Evolutionary conservation across 2,888 invertebrate genomes (phyloP).

Genomic region (Stenolophus ochropezus): DNA sequence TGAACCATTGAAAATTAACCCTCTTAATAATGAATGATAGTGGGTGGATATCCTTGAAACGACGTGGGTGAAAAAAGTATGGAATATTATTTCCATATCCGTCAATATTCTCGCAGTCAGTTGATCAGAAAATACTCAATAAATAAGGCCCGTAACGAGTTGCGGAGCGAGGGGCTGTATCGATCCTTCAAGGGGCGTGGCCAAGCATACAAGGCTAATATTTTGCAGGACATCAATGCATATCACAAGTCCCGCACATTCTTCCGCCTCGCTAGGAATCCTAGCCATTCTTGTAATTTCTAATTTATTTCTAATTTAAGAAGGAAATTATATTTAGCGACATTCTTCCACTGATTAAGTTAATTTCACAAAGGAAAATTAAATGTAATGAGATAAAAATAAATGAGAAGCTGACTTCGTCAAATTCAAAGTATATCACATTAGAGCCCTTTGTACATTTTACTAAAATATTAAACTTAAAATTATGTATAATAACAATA

Average conservation of each 20-base stretch:
- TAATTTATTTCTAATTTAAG: not conserved
- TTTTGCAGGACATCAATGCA: not conserved
- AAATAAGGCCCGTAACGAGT: not conserved
- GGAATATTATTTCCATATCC: slow-evolving; percentile 5
- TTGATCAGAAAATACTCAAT: slow-evolving; percentile 13
- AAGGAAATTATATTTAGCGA: not conserved
- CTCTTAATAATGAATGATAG: not conserved
- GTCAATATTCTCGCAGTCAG: not conserved
- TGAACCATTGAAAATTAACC: not conserved
- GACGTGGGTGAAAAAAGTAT: not conserved
- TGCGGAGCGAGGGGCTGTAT: not conserved
- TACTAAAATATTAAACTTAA: too few relatives aligned
- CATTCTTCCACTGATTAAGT: not conserved
- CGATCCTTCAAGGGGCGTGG: slow-evolving; percentile 20
- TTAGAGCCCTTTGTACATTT: too few relatives aligned
- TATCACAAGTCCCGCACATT: not conserved
- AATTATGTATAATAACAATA: too few relatives aligned
- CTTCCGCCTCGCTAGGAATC: not conserved
- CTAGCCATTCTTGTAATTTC: not conserved
- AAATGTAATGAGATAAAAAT: not conserved
- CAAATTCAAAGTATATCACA: not conserved
- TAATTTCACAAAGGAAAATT: not conserved
- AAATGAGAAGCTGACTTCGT: not conserved
- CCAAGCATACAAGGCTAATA: not conserved
- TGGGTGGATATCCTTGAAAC: not conserved